A percentile compares a stretch with the other conserved stretches of the same genome.
These are phyloP conservation scores for Vireo griseus DNA, from an alignment of 2,797 vertebrate genomes.

Conservation along the genomic window DNA sequence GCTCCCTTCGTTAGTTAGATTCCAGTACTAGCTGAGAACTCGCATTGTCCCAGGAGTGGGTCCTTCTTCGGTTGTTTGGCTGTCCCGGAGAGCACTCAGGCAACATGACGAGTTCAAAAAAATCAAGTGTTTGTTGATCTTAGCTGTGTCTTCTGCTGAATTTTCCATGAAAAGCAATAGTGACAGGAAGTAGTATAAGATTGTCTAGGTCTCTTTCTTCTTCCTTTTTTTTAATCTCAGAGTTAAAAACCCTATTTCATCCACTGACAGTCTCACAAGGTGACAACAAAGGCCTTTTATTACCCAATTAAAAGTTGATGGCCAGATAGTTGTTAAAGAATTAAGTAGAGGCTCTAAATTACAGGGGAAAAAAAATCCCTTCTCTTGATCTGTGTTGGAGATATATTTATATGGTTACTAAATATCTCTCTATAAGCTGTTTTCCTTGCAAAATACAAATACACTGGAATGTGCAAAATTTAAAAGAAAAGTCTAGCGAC, in stretches of 20 bases:
- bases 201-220: neutral
- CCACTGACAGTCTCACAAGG: neutral
- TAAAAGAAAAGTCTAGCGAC: neutral
- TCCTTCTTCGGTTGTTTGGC: neutral
- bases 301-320: constrained; percentile 25
- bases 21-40: constrained; percentile 8
- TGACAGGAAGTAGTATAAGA: neutral
- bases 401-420: neutral
- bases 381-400: neutral
- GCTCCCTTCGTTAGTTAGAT: constrained; percentile 4
- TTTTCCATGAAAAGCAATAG: neutral
- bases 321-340: constrained; percentile 15
- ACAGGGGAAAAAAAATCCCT: neutral
- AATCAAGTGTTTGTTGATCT: neutral
- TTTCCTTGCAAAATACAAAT: neutral
- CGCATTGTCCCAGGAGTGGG: neutral
- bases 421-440: neutral
- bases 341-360: constrained; percentile 2
- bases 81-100: neutral
- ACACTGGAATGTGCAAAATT: neutral
- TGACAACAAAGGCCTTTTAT: constrained; percentile 56
- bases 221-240: neutral
- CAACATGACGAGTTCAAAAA: neutral
- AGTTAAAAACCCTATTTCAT: neutral
- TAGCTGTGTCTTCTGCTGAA: neutral